Evolutionary conservation across 2,113 vertebrate species (phyloP).

Genomic region (Calidris pygmaea): DNA sequence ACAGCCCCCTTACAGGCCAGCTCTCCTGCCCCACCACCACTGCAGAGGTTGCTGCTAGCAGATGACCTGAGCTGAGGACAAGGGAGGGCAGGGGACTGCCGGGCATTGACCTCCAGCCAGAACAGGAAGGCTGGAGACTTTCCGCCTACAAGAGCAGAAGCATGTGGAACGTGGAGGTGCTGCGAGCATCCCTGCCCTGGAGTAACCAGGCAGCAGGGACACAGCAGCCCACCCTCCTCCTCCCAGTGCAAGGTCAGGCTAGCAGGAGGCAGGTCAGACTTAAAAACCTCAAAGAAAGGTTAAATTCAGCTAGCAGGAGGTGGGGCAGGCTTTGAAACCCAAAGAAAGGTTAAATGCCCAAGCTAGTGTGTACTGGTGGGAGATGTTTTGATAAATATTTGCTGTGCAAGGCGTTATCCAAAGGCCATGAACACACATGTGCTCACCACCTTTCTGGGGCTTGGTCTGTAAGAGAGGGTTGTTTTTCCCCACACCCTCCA

Average conservation of each 20-base stretch:
- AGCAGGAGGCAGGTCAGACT: background rate
- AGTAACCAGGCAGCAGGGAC: constrained; percentile 10
- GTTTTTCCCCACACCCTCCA: background rate
- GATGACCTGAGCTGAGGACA: background rate
- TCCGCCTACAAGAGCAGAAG: background rate
- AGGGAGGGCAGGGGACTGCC: background rate
- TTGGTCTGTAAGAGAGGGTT: background rate
- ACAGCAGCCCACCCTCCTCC: background rate
- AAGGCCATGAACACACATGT: background rate
- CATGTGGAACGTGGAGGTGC: background rate
- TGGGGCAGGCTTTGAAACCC: background rate
- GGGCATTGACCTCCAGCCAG: background rate
- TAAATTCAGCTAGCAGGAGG: background rate
- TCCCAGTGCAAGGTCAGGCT: constrained; percentile 1
- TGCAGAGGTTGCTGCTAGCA: background rate
- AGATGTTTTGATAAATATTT: background rate
- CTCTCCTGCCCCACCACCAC: background rate
- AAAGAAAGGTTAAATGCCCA: background rate
- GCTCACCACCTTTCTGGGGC: background rate
- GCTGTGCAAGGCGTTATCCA: background rate
- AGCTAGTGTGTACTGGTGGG: background rate
- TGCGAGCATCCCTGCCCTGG: background rate
- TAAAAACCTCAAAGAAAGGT: background rate
- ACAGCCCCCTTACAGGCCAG: background rate
- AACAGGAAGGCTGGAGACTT: constrained; percentile 7